Conservation (phyloP, 2,797 vertebrate species). For the Fistularia tabacaria region DNA sequence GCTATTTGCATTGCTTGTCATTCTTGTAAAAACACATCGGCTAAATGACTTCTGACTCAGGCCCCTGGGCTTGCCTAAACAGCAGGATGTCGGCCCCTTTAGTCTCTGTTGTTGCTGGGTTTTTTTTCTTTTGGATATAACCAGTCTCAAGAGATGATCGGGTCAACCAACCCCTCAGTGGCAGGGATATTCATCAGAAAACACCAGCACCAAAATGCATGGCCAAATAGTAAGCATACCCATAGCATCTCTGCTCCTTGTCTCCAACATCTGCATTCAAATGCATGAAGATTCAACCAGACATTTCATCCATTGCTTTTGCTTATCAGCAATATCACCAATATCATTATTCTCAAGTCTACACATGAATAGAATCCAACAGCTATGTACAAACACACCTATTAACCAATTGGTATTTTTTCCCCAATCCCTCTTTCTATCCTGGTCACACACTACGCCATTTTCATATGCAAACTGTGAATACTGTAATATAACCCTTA, state of each 20-base stretch:
- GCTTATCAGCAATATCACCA: slow-evolving; percentile 24
- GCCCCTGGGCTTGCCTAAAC: slow-evolving; percentile 53
- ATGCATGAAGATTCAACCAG: slow-evolving; percentile 30
- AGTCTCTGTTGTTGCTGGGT: slow-evolving; percentile 59
- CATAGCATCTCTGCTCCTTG: slow-evolving; percentile 15
- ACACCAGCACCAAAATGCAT: slow-evolving; percentile 27
- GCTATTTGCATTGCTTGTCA: slow-evolving; percentile 75
- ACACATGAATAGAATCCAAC: slow-evolving; percentile 38
- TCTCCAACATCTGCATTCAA: slow-evolving; percentile 33
- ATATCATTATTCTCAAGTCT: slow-evolving; percentile 25
- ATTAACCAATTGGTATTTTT: slow-evolving; percentile 27
- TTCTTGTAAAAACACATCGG: slow-evolving; percentile 61
- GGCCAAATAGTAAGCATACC: slow-evolving; percentile 7
- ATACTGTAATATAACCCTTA: slow-evolving; percentile 32
- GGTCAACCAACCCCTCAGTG: slow-evolving; percentile 59
- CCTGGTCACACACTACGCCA: slow-evolving; percentile 37
- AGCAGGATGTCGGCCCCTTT: slow-evolving; percentile 72
- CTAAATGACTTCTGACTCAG: slow-evolving; percentile 55
- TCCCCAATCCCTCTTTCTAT: slow-evolving; percentile 31
- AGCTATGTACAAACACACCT: slow-evolving; percentile 27
- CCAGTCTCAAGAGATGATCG: slow-evolving; percentile 52
- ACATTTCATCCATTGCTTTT: slow-evolving; percentile 29
- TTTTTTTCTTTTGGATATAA: slow-evolving; percentile 37
- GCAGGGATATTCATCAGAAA: slow-evolving; percentile 74
- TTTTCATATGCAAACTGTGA: slow-evolving; percentile 46